Conservation (phyloP, 2,113 vertebrate genomes). For the Osmerus eperlanus region DNA sequence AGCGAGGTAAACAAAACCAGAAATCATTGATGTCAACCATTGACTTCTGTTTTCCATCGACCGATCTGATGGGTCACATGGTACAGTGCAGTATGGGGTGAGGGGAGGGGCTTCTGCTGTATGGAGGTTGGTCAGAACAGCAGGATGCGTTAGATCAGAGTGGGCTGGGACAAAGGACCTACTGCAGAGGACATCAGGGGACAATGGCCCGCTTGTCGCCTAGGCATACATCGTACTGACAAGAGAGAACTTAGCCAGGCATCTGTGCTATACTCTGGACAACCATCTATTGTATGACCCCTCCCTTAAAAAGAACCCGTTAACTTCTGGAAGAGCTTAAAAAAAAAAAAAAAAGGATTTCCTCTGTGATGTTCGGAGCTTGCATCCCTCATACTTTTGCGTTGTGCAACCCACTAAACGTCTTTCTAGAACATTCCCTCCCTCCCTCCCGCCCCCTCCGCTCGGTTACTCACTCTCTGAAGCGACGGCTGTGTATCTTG, state of each 20-base stretch:
- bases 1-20: no score
- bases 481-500: slow-evolving; percentile 97
- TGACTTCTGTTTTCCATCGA: no score
- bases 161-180: slow-evolving; percentile 60
- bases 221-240: slow-evolving; percentile 57
- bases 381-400: slow-evolving; percentile 30
- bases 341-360: slow-evolving; percentile 31
- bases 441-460: background rate
- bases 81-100: slow-evolving; percentile 27
- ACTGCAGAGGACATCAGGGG: slow-evolving; percentile 38
- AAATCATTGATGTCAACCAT: no score
- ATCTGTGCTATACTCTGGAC: slow-evolving; percentile 51
- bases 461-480: slow-evolving; percentile 87
- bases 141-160: slow-evolving; percentile 50
- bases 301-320: slow-evolving; percentile 47
- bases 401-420: slow-evolving; percentile 5
- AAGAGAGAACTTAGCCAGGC: slow-evolving; percentile 37
- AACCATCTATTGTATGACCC: slow-evolving; percentile 63
- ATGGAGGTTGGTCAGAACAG: slow-evolving; percentile 41
- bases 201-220: slow-evolving; percentile 65
- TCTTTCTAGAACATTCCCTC: slow-evolving; percentile 32
- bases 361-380: slow-evolving; percentile 43
- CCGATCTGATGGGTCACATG: background rate
- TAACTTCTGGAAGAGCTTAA: slow-evolving; percentile 24
- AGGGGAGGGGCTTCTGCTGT: slow-evolving; percentile 41